These are phyloP conservation scores for Scatophagus argus DNA, from an alignment of 2,113 vertebrate genomes.

Conservation along the genomic window DNA sequence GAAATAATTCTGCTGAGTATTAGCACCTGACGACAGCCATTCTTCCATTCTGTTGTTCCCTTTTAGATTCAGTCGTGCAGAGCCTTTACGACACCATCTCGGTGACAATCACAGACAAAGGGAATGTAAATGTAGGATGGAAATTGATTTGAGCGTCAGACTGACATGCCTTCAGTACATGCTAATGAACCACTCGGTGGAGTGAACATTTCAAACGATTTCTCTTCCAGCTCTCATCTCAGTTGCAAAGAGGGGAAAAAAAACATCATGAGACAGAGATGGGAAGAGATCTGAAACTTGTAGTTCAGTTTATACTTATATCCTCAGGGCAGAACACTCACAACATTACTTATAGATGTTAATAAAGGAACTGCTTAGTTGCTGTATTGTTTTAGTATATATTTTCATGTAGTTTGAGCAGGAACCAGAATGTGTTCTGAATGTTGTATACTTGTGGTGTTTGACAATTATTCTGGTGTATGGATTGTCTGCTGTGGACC, in stretches of 20 bases:
- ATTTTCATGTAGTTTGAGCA: neutral
- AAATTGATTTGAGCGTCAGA: neutral
- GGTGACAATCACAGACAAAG: neutral
- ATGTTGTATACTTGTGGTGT: neutral
- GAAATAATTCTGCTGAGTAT: neutral
- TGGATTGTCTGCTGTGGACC: neutral
- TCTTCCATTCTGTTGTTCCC: neutral
- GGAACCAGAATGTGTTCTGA: neutral
- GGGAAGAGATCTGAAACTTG: neutral
- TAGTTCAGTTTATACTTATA: neutral
- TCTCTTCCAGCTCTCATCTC: neutral
- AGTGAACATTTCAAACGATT: neutral
- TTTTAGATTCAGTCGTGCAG: neutral
- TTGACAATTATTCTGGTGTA: neutral
- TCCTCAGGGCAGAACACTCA: neutral
- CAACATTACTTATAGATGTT: neutral
- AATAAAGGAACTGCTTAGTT: neutral
- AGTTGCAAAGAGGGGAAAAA: neutral
- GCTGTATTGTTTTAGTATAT: neutral
- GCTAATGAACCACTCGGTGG: slow-evolving; percentile 13
- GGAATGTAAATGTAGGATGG: slow-evolving; percentile 5
- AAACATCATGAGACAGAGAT: neutral
- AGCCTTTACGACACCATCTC: neutral
- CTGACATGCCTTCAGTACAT: neutral
- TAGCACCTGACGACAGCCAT: slow-evolving; percentile 19